These are phyloP conservation scores for Apamea monoglypha DNA, from an alignment of 2,888 invertebrate species.

Conservation along the genomic window DNA sequence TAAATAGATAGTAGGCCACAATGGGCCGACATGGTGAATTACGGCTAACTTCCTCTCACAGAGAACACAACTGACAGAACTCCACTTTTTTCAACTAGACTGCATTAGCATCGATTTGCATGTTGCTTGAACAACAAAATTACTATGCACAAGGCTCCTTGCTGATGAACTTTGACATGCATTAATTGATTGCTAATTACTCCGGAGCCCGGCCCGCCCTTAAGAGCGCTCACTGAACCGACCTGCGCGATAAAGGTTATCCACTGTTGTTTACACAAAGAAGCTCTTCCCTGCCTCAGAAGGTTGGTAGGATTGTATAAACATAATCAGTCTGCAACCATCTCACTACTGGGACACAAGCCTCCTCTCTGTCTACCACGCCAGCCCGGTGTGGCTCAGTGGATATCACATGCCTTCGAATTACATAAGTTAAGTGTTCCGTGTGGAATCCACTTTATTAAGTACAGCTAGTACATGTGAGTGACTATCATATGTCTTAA, in stretches of 20 bases:
- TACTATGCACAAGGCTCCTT: slow-evolving; percentile 34
- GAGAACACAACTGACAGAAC: too few species aligned
- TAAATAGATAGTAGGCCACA: neutral
- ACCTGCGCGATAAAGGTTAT: neutral
- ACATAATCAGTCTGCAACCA: too few species aligned
- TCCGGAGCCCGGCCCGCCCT: neutral
- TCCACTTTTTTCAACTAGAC: neutral
- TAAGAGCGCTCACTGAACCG: neutral
- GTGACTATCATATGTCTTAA: too few species aligned
- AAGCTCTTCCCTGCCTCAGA: neutral
- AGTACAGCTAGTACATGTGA: too few species aligned
- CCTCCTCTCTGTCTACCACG: too few species aligned
- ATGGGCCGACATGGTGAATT: neutral
- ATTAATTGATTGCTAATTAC: slow-evolving; percentile 47
- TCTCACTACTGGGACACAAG: too few species aligned
- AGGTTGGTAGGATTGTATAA: neutral
- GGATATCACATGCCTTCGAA: too few species aligned
- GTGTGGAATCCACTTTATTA: too few species aligned
- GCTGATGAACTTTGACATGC: slow-evolving; percentile 38
- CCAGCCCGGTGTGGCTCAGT: too few species aligned
- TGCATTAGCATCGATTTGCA: slow-evolving; percentile 38
- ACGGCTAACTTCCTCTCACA: neutral
- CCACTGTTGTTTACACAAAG: neutral
- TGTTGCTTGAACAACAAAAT: slow-evolving; percentile 39
- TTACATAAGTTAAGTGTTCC: too few species aligned